Evolutionary conservation across 1,140 invertebrate genomes (phyloP), one percentile per base, ranked within the genome.

Genomic region (Papilio polytes): DNA sequence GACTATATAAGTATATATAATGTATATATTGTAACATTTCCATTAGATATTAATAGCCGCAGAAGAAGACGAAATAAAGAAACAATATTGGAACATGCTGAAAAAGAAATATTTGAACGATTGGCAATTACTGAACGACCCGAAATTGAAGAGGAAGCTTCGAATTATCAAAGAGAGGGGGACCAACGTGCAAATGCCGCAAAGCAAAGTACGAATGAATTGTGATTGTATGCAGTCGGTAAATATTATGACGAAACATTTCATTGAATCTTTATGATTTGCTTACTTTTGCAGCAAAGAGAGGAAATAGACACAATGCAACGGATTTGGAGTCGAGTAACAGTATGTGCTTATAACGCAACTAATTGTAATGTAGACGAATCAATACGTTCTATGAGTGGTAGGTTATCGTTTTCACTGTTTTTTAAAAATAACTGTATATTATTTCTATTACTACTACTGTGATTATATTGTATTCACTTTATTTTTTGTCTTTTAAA

Each of bases 1-100:
- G 26, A 36, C 15, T 36, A 70, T 15, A 36, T 36, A 31, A 66
- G 22, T 10, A 48, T 12, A 48, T 48, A 12, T 13, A 10, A 48
- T 12, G 12, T 48, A 26, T 2, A 26, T 26, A 1, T 26, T 26
- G 2, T 26, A 26, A 26, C 2, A 51, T 15, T 26, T 15, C 13
- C 13, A 36, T 84, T 77, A 94, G 93, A 84, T 94, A 10, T 74
- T 86, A 13, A 91, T 94, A 79, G 89, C 93, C 79, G 91, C 92
- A 20, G 90, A 94, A 88, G 93, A 94, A 85, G 92, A 94, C 51
- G 92, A 93, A 88, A 92, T 93, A 31, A 94, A 94, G 63, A 93
- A 91, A 82, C 87, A 91, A 63, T 94, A 94, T 83, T 94, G 93
- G 93, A 88, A 87, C 73, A 90, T 92, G 82, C 77, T 94, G 77